Conservation (phyloP, 2,797 vertebrate species). For the Sebastes matsubarae region DNA sequence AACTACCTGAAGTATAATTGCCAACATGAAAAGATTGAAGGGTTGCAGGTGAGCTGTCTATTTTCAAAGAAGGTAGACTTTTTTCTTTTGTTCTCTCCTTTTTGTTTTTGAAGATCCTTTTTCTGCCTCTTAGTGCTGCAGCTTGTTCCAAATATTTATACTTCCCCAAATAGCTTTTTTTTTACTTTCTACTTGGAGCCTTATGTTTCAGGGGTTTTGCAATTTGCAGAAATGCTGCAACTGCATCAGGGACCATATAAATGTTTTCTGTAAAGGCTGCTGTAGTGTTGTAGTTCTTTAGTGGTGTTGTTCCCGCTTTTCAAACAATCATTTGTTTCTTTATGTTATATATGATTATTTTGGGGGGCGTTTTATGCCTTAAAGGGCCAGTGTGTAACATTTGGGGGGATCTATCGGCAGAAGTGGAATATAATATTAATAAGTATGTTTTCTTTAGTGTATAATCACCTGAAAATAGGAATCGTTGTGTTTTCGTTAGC, state of each 20-base stretch:
- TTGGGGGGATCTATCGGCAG: background rate
- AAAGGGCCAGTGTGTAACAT: background rate
- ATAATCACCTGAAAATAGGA: no score
- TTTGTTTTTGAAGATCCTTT: conserved; percentile 5
- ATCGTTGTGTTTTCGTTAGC: no score
- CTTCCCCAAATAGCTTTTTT: background rate
- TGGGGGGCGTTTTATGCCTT: background rate
- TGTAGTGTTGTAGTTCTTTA: background rate
- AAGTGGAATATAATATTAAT: background rate
- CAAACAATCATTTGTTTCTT: background rate
- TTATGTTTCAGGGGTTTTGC: background rate
- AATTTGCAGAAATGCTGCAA: conserved; percentile 14
- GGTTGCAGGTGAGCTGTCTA: background rate
- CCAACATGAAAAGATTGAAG: background rate
- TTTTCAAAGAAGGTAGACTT: background rate
- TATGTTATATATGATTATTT: background rate
- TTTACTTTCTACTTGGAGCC: background rate
- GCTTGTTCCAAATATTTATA: conserved; percentile 4
- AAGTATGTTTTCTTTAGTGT: no score
- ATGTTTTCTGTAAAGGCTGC: conserved; percentile 12
- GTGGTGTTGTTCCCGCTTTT: background rate
- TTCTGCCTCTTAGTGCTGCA: background rate
- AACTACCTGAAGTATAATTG: background rate
- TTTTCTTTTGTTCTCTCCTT: background rate
- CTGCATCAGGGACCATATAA: background rate